A percentile compares a stretch with the other conserved stretches of the same genome.
Evolutionary conservation across 2,113 vertebrate species (phyloP).

Genomic region (Argyrosomus japonicus): DNA sequence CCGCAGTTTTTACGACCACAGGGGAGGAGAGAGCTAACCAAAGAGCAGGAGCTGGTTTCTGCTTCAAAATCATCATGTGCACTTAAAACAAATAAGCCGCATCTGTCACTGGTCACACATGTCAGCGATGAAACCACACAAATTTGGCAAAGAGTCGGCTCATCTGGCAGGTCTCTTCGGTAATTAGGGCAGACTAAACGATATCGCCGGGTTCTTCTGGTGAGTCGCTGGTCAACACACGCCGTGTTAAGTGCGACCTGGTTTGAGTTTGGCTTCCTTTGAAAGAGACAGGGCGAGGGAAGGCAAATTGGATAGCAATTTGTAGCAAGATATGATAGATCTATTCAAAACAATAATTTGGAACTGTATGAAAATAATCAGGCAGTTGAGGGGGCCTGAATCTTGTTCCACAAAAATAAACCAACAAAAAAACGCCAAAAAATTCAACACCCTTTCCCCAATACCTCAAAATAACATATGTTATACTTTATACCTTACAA

Average conservation of each 20-base stretch:
- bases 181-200: slow-evolving; percentile 31
- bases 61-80: slow-evolving; percentile 8
- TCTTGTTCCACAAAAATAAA: neutral
- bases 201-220: slow-evolving; percentile 21
- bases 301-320: neutral
- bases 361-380: neutral
- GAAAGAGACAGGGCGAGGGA: neutral
- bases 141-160: slow-evolving; percentile 29
- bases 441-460: neutral
- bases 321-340: neutral
- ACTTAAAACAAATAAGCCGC: slow-evolving; percentile 41
- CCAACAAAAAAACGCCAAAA: neutral
- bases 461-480: neutral
- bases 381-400: neutral
- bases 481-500: neutral
- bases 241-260: slow-evolving; percentile 22
- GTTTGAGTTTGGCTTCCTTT: slow-evolving; percentile 2
- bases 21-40: neutral
- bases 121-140: slow-evolving; percentile 40
- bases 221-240: slow-evolving; percentile 28
- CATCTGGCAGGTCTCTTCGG: slow-evolving; percentile 36
- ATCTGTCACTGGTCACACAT: slow-evolving; percentile 44
- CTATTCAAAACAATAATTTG: neutral
- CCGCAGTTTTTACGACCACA: slow-evolving; percentile 12
- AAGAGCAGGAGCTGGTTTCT: slow-evolving; percentile 9